Conservation (phyloP, 2,797 vertebrate genomes). For the Synanceia verrucosa region DNA sequence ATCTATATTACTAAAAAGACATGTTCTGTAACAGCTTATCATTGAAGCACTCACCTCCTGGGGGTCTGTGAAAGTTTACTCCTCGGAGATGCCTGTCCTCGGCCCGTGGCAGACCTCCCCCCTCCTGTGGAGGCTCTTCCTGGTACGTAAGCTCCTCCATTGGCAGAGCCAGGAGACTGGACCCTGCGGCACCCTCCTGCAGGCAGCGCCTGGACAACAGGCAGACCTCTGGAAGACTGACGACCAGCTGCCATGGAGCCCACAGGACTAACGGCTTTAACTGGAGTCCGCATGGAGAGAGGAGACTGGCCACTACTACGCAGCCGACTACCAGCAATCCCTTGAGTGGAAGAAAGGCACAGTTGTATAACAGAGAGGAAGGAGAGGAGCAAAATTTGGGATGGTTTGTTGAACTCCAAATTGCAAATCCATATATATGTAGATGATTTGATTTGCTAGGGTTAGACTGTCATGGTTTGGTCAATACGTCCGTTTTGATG, state of each 20-base stretch:
- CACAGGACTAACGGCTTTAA: constrained; percentile 84
- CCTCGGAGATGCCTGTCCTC: constrained; percentile 78
- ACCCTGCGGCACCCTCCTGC: constrained; percentile 74
- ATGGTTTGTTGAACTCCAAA: constrained; percentile 1
- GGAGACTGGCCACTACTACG: constrained; percentile 85
- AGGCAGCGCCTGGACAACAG: constrained; percentile 74
- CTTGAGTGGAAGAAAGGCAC: constrained; percentile 62
- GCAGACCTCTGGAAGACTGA: constrained; percentile 83
- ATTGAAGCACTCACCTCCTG: constrained; percentile 80
- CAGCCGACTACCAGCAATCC: constrained; percentile 83
- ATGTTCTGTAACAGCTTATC: neutral
- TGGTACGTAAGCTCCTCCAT: constrained; percentile 68
- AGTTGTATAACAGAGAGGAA: neutral
- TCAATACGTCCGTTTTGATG: neutral
- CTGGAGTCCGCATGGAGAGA: constrained; percentile 81
- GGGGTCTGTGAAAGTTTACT: constrained; percentile 83
- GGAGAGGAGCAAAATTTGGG: neutral
- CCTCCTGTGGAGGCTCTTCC: constrained; percentile 60
- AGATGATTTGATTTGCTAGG: neutral
- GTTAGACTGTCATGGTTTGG: neutral
- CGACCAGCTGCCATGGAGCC: constrained; percentile 77
- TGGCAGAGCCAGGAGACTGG: constrained; percentile 78
- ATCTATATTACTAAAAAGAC: neutral
- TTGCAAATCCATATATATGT: neutral
- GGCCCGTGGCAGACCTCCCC: constrained; percentile 71